Conservation (phyloP, 92 coral and sea anemone genomes). For the Meandrina meandrites region DNA sequence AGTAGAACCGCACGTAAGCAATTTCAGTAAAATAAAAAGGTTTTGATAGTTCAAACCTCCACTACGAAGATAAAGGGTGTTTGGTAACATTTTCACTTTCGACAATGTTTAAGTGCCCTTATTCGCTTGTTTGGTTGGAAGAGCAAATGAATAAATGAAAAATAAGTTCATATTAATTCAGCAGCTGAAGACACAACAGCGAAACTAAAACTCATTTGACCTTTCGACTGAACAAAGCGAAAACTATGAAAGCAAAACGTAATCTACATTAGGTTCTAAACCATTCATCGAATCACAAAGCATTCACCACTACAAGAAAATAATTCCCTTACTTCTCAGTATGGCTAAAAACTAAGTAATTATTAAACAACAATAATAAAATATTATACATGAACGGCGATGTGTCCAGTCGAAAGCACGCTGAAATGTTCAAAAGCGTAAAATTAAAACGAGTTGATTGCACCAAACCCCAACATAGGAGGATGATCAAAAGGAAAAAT, state of each 20-base stretch:
- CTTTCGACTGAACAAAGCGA: neutral
- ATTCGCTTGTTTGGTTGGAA: neutral
- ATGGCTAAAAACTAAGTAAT: too few relatives aligned
- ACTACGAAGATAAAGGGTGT: neutral
- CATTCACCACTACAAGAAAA: neutral
- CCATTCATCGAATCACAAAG: neutral
- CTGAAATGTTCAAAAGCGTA: neutral
- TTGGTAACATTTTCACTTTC: neutral
- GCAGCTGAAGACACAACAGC: neutral
- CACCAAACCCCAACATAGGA: neutral
- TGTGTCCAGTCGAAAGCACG: neutral
- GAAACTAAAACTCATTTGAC: neutral
- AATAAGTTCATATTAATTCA: too few relatives aligned
- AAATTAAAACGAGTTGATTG: neutral
- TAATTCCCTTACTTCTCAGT: neutral
- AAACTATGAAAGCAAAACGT: neutral
- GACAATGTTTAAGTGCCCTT: neutral
- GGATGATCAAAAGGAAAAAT: too few relatives aligned
- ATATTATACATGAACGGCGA: neutral
- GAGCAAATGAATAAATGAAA: neutral
- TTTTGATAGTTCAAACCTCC: neutral
- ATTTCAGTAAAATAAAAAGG: neutral
- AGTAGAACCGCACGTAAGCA: neutral
- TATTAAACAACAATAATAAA: too few relatives aligned
- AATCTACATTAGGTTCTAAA: neutral